Percentiles rank a stretch among this genome's conserved stretches.
Conservation (phyloP, 2,113 vertebrate genomes). For the Amphiprion percula region DNA sequence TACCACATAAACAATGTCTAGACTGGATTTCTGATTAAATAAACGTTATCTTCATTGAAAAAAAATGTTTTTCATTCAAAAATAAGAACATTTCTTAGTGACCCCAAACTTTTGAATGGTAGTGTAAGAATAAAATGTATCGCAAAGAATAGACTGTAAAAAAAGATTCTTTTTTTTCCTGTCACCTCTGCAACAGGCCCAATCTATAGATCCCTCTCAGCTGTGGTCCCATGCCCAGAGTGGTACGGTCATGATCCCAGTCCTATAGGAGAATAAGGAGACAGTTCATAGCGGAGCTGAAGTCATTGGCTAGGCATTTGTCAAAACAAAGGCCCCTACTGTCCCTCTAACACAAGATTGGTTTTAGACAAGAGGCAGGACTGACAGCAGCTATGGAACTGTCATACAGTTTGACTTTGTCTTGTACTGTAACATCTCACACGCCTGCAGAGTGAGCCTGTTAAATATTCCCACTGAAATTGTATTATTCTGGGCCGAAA, state of each 20-base stretch:
- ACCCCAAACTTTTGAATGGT: too few species aligned
- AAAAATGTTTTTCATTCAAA: too few species aligned
- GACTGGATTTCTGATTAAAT: too few species aligned
- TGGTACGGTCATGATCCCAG: constrained; percentile 75
- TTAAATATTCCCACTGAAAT: not conserved
- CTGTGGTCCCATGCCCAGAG: constrained; percentile 77
- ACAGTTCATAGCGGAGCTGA: constrained; percentile 81
- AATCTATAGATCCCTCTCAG: constrained; percentile 53
- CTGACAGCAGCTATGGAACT: constrained; percentile 42
- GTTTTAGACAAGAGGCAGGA: constrained; percentile 67
- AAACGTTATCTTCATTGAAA: too few species aligned
- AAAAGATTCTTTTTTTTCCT: not conserved
- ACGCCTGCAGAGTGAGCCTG: constrained; percentile 1
- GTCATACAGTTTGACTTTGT: constrained; percentile 59
- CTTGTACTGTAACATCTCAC: constrained; percentile 36
- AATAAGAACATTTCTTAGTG: too few species aligned
- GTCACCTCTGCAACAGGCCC: constrained; percentile 4
- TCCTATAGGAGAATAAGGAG: constrained; percentile 81
- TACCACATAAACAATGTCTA: too few species aligned
- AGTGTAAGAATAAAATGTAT: too few species aligned
- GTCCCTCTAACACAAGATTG: constrained; percentile 78
- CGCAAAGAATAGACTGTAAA: too few species aligned
- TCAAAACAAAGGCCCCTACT: constrained; percentile 78
- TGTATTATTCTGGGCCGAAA: not conserved
- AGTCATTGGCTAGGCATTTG: constrained; percentile 81